These are phyloP conservation scores for Sminthurinus aureus DNA, from an alignment of 2,888 invertebrate genomes.

Conservation along the genomic window DNA sequence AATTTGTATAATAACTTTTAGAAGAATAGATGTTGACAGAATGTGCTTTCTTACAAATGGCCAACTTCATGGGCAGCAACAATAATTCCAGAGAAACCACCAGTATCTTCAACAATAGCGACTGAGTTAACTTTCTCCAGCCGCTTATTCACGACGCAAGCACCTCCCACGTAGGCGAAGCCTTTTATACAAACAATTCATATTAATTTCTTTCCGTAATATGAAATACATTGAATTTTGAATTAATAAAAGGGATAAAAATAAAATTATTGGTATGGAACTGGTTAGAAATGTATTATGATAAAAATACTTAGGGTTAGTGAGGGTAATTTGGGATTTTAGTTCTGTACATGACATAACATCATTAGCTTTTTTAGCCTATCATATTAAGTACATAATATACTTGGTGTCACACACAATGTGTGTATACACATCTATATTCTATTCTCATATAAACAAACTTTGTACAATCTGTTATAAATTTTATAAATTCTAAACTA, in stretches of 20 bases:
- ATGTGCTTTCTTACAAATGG: conserved; percentile 82
- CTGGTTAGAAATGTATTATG: background rate
- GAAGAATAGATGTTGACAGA: background rate
- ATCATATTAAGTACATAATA: background rate
- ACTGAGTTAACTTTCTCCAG: conserved; percentile 96
- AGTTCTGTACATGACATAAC: conserved; percentile 35
- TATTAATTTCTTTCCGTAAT: background rate
- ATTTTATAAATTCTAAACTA: too few relatives aligned
- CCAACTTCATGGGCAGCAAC: conserved; percentile 97
- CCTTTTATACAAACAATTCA: conserved; percentile 68
- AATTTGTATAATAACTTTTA: background rate
- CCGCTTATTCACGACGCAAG: conserved; percentile 93
- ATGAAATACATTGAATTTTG: background rate
- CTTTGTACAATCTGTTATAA: background rate
- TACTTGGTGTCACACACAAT: background rate
- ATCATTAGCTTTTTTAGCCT: background rate
- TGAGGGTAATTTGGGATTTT: conserved; percentile 30
- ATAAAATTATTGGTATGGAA: background rate
- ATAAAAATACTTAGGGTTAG: conserved; percentile 29
- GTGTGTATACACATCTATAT: background rate
- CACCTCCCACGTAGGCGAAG: conserved; percentile 95
- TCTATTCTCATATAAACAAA: background rate
- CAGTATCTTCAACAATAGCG: conserved; percentile 95
- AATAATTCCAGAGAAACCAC: conserved; percentile 95
- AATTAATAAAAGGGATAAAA: conserved; percentile 1